Conservation (phyloP, 2,113 vertebrate species). For the Pica pica region DNA sequence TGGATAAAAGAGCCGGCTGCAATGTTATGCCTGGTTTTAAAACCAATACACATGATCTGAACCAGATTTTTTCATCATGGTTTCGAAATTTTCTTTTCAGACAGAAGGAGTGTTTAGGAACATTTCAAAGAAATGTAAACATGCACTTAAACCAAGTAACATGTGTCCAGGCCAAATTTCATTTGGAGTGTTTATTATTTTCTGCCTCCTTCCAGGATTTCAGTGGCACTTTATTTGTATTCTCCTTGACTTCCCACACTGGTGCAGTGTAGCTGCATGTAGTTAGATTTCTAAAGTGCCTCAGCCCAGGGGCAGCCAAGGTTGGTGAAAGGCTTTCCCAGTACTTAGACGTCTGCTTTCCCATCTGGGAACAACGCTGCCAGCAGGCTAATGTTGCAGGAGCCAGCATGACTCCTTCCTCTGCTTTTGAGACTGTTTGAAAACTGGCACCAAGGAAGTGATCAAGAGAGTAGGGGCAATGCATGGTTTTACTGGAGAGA, state of each 20-base stretch:
- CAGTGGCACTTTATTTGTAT: background rate
- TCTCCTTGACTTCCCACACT: background rate
- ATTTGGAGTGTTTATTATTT: background rate
- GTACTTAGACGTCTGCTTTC: background rate
- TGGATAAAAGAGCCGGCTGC: conserved; percentile 46
- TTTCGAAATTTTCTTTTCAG: conserved; percentile 17
- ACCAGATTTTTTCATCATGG: conserved; percentile 42
- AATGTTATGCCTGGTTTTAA: conserved; percentile 60
- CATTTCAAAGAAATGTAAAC: conserved; percentile 30
- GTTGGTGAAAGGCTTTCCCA: background rate
- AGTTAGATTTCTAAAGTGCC: background rate
- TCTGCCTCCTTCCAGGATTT: background rate
- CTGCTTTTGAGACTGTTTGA: background rate
- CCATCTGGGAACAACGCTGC: background rate
- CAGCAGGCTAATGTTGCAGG: background rate
- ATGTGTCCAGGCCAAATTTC: background rate
- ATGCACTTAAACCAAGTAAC: background rate
- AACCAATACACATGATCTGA: conserved; percentile 53
- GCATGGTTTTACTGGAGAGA: background rate
- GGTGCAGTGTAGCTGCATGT: background rate
- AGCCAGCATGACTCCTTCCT: background rate
- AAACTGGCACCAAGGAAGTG: background rate
- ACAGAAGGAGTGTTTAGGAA: background rate
- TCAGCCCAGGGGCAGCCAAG: background rate
- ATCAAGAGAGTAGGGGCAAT: background rate